These are phyloP conservation scores for Epicauta chinensis DNA, from an alignment of 1,140 invertebrate species.

Conservation along the genomic window DNA sequence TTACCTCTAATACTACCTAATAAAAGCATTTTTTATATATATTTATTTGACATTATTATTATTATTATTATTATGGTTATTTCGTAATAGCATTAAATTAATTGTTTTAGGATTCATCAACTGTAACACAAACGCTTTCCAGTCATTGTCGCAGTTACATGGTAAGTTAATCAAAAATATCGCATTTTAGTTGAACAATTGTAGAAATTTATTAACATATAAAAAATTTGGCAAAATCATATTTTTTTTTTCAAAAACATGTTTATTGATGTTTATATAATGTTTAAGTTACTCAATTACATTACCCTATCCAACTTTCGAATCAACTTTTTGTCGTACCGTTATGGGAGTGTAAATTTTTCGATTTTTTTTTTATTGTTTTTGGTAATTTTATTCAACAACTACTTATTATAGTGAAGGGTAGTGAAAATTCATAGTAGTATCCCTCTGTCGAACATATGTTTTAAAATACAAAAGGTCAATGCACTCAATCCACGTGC, in stretches of 20 bases:
- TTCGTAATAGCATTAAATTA: slow-evolving; percentile 5
- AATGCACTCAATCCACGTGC: slow-evolving; percentile 24
- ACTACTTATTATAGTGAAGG: too few relatives aligned
- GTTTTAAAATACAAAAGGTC: slow-evolving; percentile 11
- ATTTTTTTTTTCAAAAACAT: too few relatives aligned
- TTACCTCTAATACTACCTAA: too few relatives aligned
- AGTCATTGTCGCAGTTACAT: slow-evolving; percentile 37
- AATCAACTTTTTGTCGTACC: not conserved
- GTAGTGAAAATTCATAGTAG: too few relatives aligned
- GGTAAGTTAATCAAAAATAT: slow-evolving; percentile 28
- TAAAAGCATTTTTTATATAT: not conserved
- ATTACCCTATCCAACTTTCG: not conserved
- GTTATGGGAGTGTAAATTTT: not conserved
- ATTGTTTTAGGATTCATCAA: slow-evolving; percentile 44
- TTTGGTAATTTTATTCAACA: too few relatives aligned
- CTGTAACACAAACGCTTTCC: slow-evolving; percentile 38
- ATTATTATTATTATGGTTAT: not conserved
- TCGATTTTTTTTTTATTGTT: not conserved
- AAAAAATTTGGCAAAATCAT: too few relatives aligned
- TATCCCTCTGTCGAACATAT: slow-evolving; percentile 3
- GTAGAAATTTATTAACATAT: too few relatives aligned
- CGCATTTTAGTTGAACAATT: too few relatives aligned
- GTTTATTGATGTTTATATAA: slow-evolving; percentile 16
- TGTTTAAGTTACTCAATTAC: not conserved
- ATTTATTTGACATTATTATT: not conserved